Base-by-base conservation (phyloP, 2,113 vertebrate genomes). In the Boleophthalmus pectinirostris region DNA sequence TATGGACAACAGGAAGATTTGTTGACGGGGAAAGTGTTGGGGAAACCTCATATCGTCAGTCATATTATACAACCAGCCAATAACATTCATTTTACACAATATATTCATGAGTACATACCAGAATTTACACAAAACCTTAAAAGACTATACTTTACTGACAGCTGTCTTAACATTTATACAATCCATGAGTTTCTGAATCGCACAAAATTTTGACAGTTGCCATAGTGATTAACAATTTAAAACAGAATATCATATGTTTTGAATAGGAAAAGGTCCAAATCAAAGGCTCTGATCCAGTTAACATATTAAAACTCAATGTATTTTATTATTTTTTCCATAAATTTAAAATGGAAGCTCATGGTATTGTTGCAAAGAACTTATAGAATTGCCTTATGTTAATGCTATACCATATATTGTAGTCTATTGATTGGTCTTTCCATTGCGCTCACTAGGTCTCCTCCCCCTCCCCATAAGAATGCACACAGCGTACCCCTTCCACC, bases 1-100 rank as follows among this genome's bases (percentile, higher is more conserved):
- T 56, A 23, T 56, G n/a, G 53, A 56, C 53, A 51, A 51, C 16
- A 29, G 57, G 23, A 29, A 60, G 57, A 60, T 60, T 60, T 60
- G 57, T 60, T 29, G 57, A 60, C 24, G 5, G 23, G 24, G 57
- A 24, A 60, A 60, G 23, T 60, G 57, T 60, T 7, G 14, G 24
- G 12, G 53, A 23, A 56, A 56, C 20, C 11, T 51, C 47, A 2
- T 4, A 20, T 16, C 18, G 1, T 51, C 20, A 51, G 5, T 51
- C 47, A 51, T 20, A 8, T 51, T 15, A 18, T 5, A 56, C 21
- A 56, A 23, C 54, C n/a, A 23, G 54, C 21, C 21, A 56, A 56
- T 56, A 56, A 24, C 2, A 23, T 13, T 23, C 21, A 16, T 60
- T 60, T 60, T 25, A 23, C 57, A 60, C 57, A 60, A 23, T 29